A percentile compares a stretch with the other conserved stretches of the same genome.
Conservation (phyloP, 2,888 invertebrate species). For the Pachydiplax longipennis region DNA sequence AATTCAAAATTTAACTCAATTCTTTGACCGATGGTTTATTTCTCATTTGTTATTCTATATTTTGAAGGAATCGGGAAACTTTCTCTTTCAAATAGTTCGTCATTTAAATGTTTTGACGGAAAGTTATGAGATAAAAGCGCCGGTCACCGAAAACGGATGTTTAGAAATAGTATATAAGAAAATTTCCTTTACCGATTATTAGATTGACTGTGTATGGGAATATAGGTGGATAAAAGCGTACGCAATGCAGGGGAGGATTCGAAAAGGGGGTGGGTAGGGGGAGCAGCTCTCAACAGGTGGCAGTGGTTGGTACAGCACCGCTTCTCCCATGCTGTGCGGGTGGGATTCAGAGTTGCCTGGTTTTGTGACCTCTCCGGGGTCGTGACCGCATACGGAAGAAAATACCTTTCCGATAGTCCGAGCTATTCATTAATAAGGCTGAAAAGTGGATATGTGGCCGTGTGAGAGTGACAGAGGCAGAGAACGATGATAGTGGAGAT, state of each 20-base stretch:
- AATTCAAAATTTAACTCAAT: too few relatives aligned
- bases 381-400: constrained; percentile 32
- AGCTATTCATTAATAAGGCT: constrained; percentile 33
- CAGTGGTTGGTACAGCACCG: background rate
- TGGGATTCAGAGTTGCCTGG: background rate
- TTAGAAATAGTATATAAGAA: too few relatives aligned
- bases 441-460: background rate
- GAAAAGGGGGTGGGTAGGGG: background rate
- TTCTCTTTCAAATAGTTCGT: too few relatives aligned
- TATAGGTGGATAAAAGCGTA: too few relatives aligned
- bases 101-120: too few relatives aligned
- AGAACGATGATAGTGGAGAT: background rate
- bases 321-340: background rate
- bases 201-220: too few relatives aligned
- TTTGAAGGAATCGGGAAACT: too few relatives aligned
- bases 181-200: too few relatives aligned
- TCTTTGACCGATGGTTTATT: too few relatives aligned
- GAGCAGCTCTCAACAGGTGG: background rate
- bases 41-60: too few relatives aligned
- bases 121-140: too few relatives aligned
- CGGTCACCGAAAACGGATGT: too few relatives aligned
- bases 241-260: background rate
- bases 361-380: constrained; percentile 24
- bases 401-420: constrained; percentile 22
- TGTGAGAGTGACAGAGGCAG: background rate